Evolutionary conservation across 2,888 invertebrate genomes (phyloP).

Genomic region (Lithosia quadra): DNA sequence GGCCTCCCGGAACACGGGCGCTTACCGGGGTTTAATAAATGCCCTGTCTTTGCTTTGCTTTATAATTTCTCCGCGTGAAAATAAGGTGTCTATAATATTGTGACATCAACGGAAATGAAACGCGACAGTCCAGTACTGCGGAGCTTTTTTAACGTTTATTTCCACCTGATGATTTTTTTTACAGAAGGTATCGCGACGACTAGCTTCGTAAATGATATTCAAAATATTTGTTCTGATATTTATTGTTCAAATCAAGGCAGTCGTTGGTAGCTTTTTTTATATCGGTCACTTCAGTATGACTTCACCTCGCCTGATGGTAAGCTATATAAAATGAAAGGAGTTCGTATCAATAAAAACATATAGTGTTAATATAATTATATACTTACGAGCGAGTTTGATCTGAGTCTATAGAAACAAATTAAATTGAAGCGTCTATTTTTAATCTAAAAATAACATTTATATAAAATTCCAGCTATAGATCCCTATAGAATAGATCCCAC

Average conservation of each 20-base stretch:
- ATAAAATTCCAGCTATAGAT: too few species aligned
- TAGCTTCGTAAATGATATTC: slow-evolving; percentile 15
- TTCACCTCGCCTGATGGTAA: too few species aligned
- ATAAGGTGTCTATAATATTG: slow-evolving; percentile 68
- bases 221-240: background rate
- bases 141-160: slow-evolving; percentile 46
- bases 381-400: slow-evolving; percentile 21
- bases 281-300: too few species aligned
- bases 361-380: slow-evolving; percentile 17
- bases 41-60: slow-evolving; percentile 73
- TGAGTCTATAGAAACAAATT: too few species aligned
- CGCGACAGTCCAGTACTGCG: slow-evolving; percentile 45
- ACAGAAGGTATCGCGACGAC: slow-evolving; percentile 19
- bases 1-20: slow-evolving; percentile 50
- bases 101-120: slow-evolving; percentile 64
- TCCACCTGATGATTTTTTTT: slow-evolving; percentile 47
- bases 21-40: slow-evolving; percentile 70
- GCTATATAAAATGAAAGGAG: background rate
- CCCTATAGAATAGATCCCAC: too few species aligned
- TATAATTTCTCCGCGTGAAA: slow-evolving; percentile 66
- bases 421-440: too few species aligned
- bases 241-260: background rate
- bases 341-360: slow-evolving; percentile 14
- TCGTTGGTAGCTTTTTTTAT: background rate
- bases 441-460: too few species aligned